Percentiles rank a stretch among this genome's conserved stretches.
These are phyloP conservation scores for Lithobates sylvaticus DNA, from an alignment of 2,797 vertebrate species.

Conservation along the genomic window DNA sequence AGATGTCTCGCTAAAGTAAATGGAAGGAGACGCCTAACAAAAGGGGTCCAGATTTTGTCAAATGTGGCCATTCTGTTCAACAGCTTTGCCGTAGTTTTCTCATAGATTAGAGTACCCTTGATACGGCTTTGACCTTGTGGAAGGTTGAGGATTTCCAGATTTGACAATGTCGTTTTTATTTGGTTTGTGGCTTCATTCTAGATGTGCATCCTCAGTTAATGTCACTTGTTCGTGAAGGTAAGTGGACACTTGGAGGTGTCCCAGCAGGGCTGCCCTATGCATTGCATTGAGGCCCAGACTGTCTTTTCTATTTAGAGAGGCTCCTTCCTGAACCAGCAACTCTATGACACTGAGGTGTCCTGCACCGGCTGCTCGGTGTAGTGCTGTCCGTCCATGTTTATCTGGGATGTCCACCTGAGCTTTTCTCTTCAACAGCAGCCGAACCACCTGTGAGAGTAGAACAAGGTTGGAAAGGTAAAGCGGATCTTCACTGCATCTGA, in stretches of 20 bases:
- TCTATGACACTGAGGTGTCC: slow-evolving; percentile 60
- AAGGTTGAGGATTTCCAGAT: too few species aligned
- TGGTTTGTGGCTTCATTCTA: slow-evolving; percentile 53
- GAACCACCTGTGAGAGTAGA: slow-evolving; percentile 60
- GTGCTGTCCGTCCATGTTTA: slow-evolving; percentile 61
- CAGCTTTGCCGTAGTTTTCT: too few species aligned
- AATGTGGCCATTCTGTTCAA: too few species aligned
- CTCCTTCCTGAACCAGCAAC: slow-evolving; percentile 60
- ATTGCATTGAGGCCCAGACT: slow-evolving; percentile 65
- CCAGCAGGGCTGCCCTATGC: slow-evolving; percentile 64
- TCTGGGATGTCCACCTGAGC: slow-evolving; percentile 64
- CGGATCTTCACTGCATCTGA: too few species aligned
- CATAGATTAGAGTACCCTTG: too few species aligned
- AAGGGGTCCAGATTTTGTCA: too few species aligned
- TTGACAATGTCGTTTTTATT: too few species aligned
- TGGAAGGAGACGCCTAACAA: too few species aligned
- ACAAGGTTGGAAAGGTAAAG: background rate
- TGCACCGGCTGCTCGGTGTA: slow-evolving; percentile 65
- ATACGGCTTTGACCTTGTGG: too few species aligned
- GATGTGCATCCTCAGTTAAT: slow-evolving; percentile 48
- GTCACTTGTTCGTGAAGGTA: slow-evolving; percentile 67
- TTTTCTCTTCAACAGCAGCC: slow-evolving; percentile 62
- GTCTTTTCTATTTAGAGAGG: slow-evolving; percentile 58
- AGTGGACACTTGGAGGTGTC: slow-evolving; percentile 45
- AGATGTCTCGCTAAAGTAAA: too few species aligned